A percentile compares a stretch with the other conserved stretches of the same genome.
phyloP scores from a whole-genome alignment of 2,888 invertebrate species.

The Sminthurinus aureus region DNA sequence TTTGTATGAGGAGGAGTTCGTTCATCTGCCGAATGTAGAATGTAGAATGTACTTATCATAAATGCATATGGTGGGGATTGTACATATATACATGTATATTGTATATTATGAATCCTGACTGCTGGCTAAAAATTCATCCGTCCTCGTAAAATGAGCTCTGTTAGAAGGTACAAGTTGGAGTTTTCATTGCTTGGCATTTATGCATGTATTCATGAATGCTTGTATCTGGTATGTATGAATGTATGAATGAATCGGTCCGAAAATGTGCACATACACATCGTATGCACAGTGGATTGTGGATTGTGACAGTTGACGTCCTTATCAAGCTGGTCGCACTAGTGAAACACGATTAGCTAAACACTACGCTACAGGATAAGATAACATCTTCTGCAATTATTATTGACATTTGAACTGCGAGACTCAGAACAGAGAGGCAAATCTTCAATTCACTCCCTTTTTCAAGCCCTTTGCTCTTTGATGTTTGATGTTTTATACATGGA shows the following conservation, averaged over 20 bases:
- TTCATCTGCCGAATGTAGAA: no score
- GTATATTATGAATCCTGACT: no score
- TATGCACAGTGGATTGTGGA: constrained; percentile 5
- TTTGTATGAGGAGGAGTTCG: no score
- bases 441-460: constrained; percentile 13
- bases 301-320: constrained; percentile 30
- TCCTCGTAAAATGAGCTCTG: background rate
- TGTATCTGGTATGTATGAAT: no score
- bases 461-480: constrained; percentile 7
- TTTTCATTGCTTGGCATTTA: background rate
- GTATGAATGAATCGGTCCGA: no score
- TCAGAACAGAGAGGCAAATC: constrained; percentile 9
- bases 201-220: no score
- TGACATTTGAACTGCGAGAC: constrained; percentile 29
- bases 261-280: background rate
- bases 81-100: no score
- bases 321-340: constrained; percentile 11
- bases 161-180: background rate
- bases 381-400: constrained; percentile 36
- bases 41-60: no score
- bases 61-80: no score
- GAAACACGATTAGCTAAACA: constrained; percentile 41
- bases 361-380: constrained; percentile 32
- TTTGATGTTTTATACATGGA: constrained; percentile 23
- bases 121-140: background rate